A percentile compares a stretch with the other conserved stretches of the same genome.
These are phyloP conservation scores for Acrobasis consociella DNA, from an alignment of 2,888 invertebrate species.

Conservation along the genomic window DNA sequence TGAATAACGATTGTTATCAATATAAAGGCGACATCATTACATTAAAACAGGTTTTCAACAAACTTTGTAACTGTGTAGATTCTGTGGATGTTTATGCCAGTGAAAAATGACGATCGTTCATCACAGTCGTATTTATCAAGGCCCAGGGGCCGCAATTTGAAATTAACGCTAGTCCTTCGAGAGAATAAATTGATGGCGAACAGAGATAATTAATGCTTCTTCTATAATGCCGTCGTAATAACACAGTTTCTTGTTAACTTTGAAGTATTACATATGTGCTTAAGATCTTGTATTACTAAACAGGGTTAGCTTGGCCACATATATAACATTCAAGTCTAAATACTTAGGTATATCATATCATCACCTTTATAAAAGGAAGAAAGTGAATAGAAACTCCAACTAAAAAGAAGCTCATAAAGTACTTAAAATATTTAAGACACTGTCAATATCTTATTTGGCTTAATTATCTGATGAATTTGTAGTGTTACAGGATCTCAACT, in stretches of 20 bases:
- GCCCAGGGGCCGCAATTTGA: constrained; percentile 12
- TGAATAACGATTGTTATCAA: constrained; percentile 9
- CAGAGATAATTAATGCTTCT: constrained; percentile 6
- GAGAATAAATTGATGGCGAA: constrained; percentile 11
- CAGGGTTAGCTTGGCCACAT: no score
- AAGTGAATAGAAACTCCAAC: no score
- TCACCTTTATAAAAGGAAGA: no score
- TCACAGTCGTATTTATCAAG: constrained; percentile 19
- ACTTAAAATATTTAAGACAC: no score
- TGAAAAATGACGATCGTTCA: constrained; percentile 13
- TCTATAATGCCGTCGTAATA: constrained; percentile 6
- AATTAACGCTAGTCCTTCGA: constrained; percentile 16
- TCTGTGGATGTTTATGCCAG: not conserved
- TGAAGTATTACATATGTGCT: not conserved
- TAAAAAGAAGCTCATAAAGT: no score
- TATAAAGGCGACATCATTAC: constrained; percentile 13
- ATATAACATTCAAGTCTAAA: no score
- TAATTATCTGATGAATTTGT: no score
- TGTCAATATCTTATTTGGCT: no score
- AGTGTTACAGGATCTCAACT: no score
- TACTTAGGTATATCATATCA: no score
- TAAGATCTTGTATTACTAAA: no score
- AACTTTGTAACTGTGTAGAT: constrained; percentile 1
- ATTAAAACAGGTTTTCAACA: constrained; percentile 4
- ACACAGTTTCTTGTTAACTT: constrained; percentile 2